Evolutionary conservation across 2,797 vertebrate genomes (phyloP).

Genomic region (Lacerta viridis): DNA sequence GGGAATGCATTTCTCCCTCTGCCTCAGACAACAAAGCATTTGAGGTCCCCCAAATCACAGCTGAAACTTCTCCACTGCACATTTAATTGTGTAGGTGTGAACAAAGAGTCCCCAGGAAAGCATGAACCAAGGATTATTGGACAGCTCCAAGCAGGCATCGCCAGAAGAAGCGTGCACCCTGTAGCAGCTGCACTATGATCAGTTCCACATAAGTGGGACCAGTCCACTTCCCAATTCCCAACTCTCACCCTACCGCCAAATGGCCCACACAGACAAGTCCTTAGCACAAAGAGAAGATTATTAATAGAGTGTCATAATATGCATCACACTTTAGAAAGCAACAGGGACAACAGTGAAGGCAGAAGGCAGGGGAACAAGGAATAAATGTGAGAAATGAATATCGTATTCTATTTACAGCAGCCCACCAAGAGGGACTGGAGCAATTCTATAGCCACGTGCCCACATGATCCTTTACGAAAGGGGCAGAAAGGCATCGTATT

Average conservation of each 20-base stretch:
- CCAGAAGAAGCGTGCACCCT: not conserved
- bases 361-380: not conserved
- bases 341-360: not conserved
- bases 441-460: not conserved
- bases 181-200: not conserved
- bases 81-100: not conserved
- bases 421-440: not conserved
- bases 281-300: not conserved
- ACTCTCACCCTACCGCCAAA: no score
- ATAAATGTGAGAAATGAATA: not conserved
- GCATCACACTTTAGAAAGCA: not conserved
- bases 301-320: not conserved
- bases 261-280: no score
- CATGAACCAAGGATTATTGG: not conserved
- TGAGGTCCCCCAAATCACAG: not conserved
- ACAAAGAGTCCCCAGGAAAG: not conserved
- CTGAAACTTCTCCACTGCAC: not conserved
- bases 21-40: no score
- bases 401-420: not conserved
- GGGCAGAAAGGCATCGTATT: conserved; percentile 5
- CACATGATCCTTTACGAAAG: not conserved
- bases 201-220: no score
- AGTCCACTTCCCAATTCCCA: no score
- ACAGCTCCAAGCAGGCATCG: not conserved
- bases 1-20: no score